A percentile compares a stretch with the other conserved stretches of the same genome.
Conservation (phyloP, 2,113 vertebrate species). For the Ibidorhyncha struthersii region DNA sequence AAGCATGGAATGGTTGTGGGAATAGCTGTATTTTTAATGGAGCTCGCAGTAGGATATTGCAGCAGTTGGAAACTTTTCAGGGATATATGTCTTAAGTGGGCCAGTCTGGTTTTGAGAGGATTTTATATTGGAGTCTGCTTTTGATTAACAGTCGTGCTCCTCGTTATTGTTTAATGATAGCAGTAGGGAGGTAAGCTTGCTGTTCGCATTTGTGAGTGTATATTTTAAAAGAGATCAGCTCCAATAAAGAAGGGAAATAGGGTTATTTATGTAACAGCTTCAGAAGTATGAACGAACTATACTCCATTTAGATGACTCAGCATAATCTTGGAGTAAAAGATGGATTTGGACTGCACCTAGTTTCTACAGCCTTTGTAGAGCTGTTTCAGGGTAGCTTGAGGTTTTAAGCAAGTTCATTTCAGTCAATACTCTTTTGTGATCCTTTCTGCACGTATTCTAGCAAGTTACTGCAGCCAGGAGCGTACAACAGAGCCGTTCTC, state of each 20-base stretch:
- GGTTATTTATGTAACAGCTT: conserved; percentile 63
- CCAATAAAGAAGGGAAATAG: conserved; percentile 50
- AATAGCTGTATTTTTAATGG: conserved; percentile 50
- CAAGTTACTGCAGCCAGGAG: background rate
- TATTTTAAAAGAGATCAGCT: conserved; percentile 61
- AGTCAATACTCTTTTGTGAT: conserved; percentile 11
- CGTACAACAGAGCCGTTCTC: background rate
- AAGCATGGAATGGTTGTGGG: background rate
- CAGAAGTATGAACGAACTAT: conserved; percentile 47
- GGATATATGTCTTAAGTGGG: conserved; percentile 44
- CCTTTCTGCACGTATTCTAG: conserved; percentile 13
- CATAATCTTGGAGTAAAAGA: conserved; percentile 20
- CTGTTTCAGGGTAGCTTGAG: conserved; percentile 35
- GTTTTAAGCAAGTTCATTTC: conserved; percentile 59
- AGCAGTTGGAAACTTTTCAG: conserved; percentile 46
- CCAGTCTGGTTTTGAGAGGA: conserved; percentile 48
- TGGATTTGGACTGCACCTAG: conserved; percentile 27
- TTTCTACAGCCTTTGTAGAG: conserved; percentile 1
- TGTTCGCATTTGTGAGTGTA: conserved; percentile 18
- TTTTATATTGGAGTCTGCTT: conserved; percentile 49
- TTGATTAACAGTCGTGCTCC: conserved; percentile 45
- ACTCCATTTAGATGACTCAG: conserved; percentile 52
- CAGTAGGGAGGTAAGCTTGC: conserved; percentile 43
- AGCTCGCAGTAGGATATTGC: background rate
- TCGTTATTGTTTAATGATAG: conserved; percentile 61